Conservation (phyloP, 2,888 invertebrate species). For the Andrena praecox region DNA sequence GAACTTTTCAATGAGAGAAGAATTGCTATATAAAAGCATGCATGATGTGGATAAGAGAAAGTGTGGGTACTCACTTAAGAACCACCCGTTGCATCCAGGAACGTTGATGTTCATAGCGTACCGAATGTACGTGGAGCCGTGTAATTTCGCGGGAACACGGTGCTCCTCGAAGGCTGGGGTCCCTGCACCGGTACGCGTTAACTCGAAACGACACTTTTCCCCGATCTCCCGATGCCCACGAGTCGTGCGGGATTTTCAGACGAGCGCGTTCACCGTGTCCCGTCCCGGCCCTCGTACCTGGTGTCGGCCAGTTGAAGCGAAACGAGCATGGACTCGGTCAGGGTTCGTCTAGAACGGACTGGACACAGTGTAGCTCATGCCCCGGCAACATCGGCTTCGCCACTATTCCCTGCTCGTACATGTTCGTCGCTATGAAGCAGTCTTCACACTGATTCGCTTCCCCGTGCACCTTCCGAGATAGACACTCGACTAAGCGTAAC, state of each 20-base stretch:
- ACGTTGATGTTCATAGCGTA: slow-evolving; percentile 73
- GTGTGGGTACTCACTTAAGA: slow-evolving; percentile 67
- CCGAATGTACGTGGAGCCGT: slow-evolving; percentile 62
- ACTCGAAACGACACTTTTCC: slow-evolving; percentile 54
- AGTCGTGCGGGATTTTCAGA: slow-evolving; percentile 20
- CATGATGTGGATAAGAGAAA: neutral
- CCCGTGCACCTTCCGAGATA: slow-evolving; percentile 16
- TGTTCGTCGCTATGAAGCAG: slow-evolving; percentile 62
- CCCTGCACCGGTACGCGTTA: slow-evolving; percentile 51
- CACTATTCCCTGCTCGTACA: slow-evolving; percentile 65
- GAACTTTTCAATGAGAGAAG: neutral
- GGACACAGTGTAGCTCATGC: slow-evolving; percentile 61
- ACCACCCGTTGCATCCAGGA: slow-evolving; percentile 69
- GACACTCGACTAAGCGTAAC: slow-evolving; percentile 8
- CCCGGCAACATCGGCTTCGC: slow-evolving; percentile 62
- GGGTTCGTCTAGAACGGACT: slow-evolving; percentile 62
- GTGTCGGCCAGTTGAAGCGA: slow-evolving; percentile 32
- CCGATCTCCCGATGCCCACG: neutral
- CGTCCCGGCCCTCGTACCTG: slow-evolving; percentile 22
- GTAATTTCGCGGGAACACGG: slow-evolving; percentile 59
- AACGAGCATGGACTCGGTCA: slow-evolving; percentile 57
- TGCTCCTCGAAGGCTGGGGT: slow-evolving; percentile 38
- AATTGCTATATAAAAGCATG: neutral
- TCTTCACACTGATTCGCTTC: slow-evolving; percentile 50
- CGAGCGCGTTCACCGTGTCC: slow-evolving; percentile 24